Evolutionary conservation across 2,113 vertebrate genomes (phyloP).

Genomic region (Herpailurus yagouaroundi): DNA sequence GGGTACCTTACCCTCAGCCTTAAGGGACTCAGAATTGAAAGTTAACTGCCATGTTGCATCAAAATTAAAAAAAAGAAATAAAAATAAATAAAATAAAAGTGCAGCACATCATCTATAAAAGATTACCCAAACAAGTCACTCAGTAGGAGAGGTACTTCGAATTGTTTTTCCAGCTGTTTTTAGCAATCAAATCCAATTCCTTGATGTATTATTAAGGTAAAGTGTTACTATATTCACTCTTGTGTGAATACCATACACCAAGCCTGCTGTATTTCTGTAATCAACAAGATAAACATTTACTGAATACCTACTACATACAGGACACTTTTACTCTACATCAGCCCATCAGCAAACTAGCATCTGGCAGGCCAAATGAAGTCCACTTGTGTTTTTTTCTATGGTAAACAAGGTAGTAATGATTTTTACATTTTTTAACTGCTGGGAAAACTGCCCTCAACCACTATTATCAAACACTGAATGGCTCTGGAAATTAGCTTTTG

Average conservation of each 20-base stretch:
- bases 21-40: conserved; percentile 42
- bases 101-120: conserved; percentile 45
- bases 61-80: neutral
- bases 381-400: neutral
- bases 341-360: neutral
- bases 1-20: conserved; percentile 2
- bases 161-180: conserved; percentile 24
- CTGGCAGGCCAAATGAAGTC: neutral
- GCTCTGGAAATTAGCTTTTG: conserved; percentile 39
- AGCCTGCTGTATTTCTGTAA: neutral
- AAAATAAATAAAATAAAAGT: conserved; percentile 51
- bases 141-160: neutral
- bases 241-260: conserved; percentile 20
- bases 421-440: conserved; percentile 53
- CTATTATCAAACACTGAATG: conserved; percentile 18
- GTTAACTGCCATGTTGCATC: neutral
- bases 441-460: neutral
- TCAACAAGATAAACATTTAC: conserved; percentile 46
- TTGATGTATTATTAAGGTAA: conserved; percentile 38
- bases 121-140: conserved; percentile 31
- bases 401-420: conserved; percentile 43
- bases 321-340: neutral
- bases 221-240: conserved; percentile 13
- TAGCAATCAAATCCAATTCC: conserved; percentile 41
- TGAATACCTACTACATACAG: neutral